phyloP scores from a whole-genome alignment of 2,113 vertebrate species.

The Oreocharis arfaki region DNA sequence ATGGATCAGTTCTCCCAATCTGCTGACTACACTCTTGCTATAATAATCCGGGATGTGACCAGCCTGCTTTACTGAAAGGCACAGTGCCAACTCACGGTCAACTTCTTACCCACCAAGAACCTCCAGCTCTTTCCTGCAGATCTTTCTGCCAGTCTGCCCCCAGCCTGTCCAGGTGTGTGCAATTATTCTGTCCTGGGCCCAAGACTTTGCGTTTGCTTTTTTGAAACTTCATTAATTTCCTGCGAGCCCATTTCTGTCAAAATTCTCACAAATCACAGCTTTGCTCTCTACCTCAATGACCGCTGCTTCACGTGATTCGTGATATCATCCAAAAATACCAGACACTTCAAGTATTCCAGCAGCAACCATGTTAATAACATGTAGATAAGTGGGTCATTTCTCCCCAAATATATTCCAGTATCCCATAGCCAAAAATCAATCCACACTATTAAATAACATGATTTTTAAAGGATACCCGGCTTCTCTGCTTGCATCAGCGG shows the following conservation, averaged over 20 bases:
- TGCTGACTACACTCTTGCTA: neutral
- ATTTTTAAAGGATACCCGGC: constrained; percentile 90
- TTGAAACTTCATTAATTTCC: neutral
- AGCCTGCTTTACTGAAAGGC: neutral
- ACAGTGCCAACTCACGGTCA: neutral
- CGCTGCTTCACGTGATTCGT: neutral
- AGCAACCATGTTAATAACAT: neutral
- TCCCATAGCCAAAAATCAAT: constrained; percentile 12
- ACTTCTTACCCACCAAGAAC: neutral
- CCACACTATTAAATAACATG: neutral
- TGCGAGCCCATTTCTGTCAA: neutral
- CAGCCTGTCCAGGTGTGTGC: neutral
- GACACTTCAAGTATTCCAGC: neutral
- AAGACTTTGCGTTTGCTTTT: neutral
- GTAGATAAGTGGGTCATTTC: neutral
- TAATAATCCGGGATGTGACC: neutral
- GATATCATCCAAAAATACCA: neutral
- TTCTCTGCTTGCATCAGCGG: constrained; percentile 93
- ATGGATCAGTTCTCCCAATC: neutral
- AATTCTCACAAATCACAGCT: neutral
- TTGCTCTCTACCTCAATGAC: neutral
- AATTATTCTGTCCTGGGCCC: neutral
- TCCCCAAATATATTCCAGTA: neutral
- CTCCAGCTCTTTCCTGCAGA: neutral
- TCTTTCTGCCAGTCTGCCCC: neutral